Conservation (phyloP, 2,888 invertebrate species). For the Phragmatobia fuliginosa region DNA sequence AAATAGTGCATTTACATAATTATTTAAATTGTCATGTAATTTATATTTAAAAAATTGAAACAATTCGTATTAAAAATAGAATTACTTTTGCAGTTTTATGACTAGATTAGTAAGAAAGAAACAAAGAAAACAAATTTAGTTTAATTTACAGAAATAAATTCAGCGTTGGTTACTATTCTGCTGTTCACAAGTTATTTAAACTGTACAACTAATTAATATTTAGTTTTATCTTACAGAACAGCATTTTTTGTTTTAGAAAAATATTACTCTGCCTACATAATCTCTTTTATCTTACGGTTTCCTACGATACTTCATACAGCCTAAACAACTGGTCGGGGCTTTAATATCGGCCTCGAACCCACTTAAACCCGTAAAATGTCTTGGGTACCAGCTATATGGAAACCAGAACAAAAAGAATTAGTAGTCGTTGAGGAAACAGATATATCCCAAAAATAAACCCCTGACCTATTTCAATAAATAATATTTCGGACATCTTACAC, state of each 20-base stretch:
- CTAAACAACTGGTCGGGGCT: too few species aligned
- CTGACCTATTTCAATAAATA: too few species aligned
- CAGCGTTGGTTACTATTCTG: conserved; percentile 29
- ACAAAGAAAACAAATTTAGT: conserved; percentile 28
- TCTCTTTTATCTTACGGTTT: too few species aligned
- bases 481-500: too few species aligned
- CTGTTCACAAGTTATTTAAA: not conserved
- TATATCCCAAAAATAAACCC: not conserved
- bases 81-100: not conserved
- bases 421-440: not conserved
- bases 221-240: not conserved
- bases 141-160: conserved; percentile 69
- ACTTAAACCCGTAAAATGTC: too few species aligned
- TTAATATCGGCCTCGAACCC: too few species aligned
- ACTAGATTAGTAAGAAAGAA: not conserved
- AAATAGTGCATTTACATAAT: not conserved
- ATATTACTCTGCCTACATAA: not conserved
- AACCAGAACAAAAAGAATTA: too few species aligned
- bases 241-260: not conserved
- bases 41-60: not conserved
- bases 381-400: too few species aligned
- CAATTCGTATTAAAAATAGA: not conserved
- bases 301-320: too few species aligned
- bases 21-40: not conserved
- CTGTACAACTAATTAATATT: not conserved